These are phyloP conservation scores for Neoniphon sammara DNA, from an alignment of 2,797 vertebrate genomes.

Conservation along the genomic window DNA sequence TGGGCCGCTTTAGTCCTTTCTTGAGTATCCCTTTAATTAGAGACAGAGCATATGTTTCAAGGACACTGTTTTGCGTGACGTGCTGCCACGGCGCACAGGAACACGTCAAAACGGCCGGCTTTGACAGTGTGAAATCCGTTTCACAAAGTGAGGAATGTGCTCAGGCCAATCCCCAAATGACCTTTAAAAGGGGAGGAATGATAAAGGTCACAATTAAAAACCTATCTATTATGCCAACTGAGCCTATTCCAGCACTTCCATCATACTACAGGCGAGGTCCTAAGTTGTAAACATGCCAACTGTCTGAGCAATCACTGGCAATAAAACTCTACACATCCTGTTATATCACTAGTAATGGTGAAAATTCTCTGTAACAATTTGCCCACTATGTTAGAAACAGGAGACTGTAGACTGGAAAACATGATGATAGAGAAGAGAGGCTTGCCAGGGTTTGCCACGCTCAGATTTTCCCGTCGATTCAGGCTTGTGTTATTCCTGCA, in stretches of 20 bases:
- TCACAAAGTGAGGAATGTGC: constrained; percentile 42
- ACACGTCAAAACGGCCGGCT: constrained; percentile 26
- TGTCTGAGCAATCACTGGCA: neutral
- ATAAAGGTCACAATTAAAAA: constrained; percentile 59
- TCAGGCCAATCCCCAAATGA: constrained; percentile 43
- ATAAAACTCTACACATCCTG: neutral
- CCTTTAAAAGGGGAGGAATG: constrained; percentile 61
- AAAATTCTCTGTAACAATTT: constrained; percentile 5
- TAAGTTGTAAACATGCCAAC: constrained; percentile 6
- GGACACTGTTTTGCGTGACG: constrained; percentile 49
- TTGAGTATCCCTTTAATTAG: constrained; percentile 55
- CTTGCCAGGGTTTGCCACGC: neutral
- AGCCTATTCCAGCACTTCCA: constrained; percentile 7
- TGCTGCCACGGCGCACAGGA: constrained; percentile 31
- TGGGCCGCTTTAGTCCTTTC: constrained; percentile 32
- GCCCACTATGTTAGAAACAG: constrained; percentile 5
- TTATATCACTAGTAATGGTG: constrained; percentile 10
- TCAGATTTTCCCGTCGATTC: neutral
- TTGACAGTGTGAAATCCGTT: constrained; percentile 48
- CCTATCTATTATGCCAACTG: constrained; percentile 19
- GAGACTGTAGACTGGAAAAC: neutral
- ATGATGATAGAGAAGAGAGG: neutral
- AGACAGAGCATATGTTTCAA: constrained; percentile 67
- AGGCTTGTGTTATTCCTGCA: neutral
- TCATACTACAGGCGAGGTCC: neutral